Conservation (phyloP, 1,140 invertebrate species). For the Trigoniulus corallinus region DNA sequence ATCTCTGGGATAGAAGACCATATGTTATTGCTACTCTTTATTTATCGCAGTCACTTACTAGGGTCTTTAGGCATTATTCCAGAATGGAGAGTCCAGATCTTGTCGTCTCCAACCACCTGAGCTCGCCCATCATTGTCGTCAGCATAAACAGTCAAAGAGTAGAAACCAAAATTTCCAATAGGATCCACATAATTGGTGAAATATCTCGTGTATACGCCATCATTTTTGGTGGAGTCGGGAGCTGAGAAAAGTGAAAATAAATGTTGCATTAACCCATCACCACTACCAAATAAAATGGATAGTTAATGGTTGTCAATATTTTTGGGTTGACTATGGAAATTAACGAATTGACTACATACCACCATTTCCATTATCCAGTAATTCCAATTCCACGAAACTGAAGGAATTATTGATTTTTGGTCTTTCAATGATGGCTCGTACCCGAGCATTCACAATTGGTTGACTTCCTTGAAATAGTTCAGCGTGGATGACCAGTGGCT, state of each 20-base stretch:
- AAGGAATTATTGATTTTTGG: constrained; percentile 19
- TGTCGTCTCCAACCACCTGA: neutral
- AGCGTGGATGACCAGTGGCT: constrained; percentile 18
- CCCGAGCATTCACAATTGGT: constrained; percentile 20
- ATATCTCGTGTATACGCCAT: constrained; percentile 46
- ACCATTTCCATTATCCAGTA: constrained; percentile 41
- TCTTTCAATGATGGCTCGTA: constrained; percentile 18
- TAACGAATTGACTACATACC: constrained; percentile 24
- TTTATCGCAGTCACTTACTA: no score
- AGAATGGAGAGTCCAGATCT: neutral
- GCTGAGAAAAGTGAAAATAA: constrained; percentile 25
- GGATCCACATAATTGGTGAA: constrained; percentile 28
- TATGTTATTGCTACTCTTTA: no score
- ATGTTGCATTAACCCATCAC: constrained; percentile 4
- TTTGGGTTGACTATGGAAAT: no score
- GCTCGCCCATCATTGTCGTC: constrained; percentile 11
- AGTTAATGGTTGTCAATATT: neutral
- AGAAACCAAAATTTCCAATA: constrained; percentile 28
- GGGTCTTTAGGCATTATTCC: neutral
- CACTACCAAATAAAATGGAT: neutral
- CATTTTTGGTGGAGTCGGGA: constrained; percentile 42
- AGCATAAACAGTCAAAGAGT: constrained; percentile 18
- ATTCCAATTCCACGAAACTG: constrained; percentile 26
- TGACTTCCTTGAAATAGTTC: constrained; percentile 18
- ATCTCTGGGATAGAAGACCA: no score